Evolutionary conservation across 2,797 vertebrate species (phyloP), one percentile per base, ranked within the genome.

Genomic region (Pangasius mekongensis): DNA sequence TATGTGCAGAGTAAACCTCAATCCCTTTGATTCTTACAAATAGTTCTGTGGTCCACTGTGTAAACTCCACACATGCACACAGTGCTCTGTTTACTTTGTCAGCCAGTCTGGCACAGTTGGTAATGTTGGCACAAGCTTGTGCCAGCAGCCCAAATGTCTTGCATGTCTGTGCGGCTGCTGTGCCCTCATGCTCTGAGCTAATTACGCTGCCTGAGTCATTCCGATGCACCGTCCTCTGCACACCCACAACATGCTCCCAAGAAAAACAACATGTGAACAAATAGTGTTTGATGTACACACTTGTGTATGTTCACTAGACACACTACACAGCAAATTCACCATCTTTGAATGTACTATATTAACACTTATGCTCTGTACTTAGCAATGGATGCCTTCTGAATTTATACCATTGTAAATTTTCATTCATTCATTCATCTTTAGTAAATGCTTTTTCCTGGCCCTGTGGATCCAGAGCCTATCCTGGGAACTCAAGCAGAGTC

Each of bases 61-160:
- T n/a, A 76, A 74, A 47, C 16, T 71, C 33, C 30, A 60, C 64
- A 60, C 78, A 73, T 73, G 16, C 33, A 69, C 60, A 39, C 69
- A 77, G 49, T 52, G 78, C 52, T 67, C 58, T 88, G 87, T 90
- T 88, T 88, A 90, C 71, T 84, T 84, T 86, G 84, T 83, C 85
- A 86, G 36, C 64, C 76, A 73, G 67, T 77, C 80, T 88, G 84
- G 84, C 89, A 84, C 69, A 86, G 78, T 36, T 78, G 71, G 62
- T 49, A 77, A 84, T 86, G 60, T 88, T 90, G 87, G 89, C 89
- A 90, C 89, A 86, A 60, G 80, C n/a, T 16, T 82, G 86, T 83
- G 84, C 78, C 87, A 82, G 62, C 49, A 78, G 49, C 84, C 87
- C 84, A 86, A 90, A 90, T 90, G 71, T 56, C 89, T 88, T 80